Evolutionary conservation across 1,140 invertebrate species (phyloP), one percentile per base, ranked within the genome.

Genomic region (Asbolus verrucosus): DNA sequence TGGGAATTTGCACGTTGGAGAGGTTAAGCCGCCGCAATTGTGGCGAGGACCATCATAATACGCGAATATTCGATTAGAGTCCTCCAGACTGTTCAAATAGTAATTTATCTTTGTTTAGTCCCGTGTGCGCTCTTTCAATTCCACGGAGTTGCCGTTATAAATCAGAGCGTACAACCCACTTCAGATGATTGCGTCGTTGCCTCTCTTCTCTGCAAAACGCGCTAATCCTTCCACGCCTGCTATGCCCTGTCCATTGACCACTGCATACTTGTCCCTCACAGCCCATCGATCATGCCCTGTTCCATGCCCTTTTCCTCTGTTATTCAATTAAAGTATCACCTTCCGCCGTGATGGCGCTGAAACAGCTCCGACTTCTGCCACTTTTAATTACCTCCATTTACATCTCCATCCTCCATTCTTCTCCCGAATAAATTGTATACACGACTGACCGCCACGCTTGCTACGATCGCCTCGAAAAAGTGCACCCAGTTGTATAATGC

Each of bases 101-200:
- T 66, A 46, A 50, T 66, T 66, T 50, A 50, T 66, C 63, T 66
- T 66, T 66, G 39, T 66, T 66, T 66, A 27, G 63, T 50, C 21
- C 36, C 39, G 41, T 50, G 38, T 66, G 63, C 39, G 63, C 39
- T 39, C 30, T 66, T 66, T 46, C 63, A 66, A 66, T 66, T 66
- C 63, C n/a, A 36, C 39, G 11, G 39, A 21, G 39, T 19, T 27
- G 39, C 30, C 16, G 63, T 66, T 66, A 66, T 66, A 66, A 66
- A 66, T 66, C 63, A 66, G 39, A 46, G 30, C 33, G 61, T 63
- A 63, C 61, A 63, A 63, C 16, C 63, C 63, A 66, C 63, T 66
- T 50, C 38, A 66, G 39, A 66, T 46, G 63, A 66, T 66, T 66
- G 63, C 30, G 61, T 39, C 18, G 8, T 38, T 27, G 33, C 14